Base-by-base conservation (phyloP, 2,888 invertebrate species). In the Euzetes globulus region DNA sequence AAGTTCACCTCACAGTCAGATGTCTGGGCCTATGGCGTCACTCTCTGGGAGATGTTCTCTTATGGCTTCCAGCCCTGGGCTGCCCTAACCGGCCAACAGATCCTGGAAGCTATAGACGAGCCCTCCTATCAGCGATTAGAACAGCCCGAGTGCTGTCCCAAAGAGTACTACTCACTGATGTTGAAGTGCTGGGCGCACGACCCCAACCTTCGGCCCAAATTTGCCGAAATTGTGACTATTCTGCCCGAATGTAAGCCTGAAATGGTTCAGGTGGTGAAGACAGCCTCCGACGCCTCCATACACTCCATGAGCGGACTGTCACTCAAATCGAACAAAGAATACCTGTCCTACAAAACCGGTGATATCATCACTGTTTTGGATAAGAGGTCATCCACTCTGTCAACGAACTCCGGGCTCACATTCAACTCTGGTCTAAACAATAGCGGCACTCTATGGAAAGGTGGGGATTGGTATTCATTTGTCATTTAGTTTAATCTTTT, bases 21-120 rank as follows among this genome's bases (percentile, higher is more conserved):
- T 82, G 94, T 97, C 0, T 99, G 98, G 98, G 94, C 98, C 0
- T 99, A 90, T 82, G 98, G 93, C 3, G 94, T 97, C 0, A 94
- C 96, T n/a, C 85, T 99, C 0, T 99, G 98, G 98, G 99, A 99
- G 84, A 94, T 98, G 93, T 99, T 98, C 83, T 94, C 94, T 0
- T 98, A 97, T 81, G 98, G 98, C 0, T 94, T 94, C 82, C 96
- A 97, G 83, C 99, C 99, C 0, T 99, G 98, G 98, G 92, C 92
- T 0, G 95, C 94, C 0, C 86, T 94, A 72, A 94, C 93, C 0
- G 94, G 94, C 0, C 90, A 93, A 78, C 94, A 96, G 83, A 98
- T 98, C 78, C 84, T 98, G 6, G 94, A 94, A 83, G 92, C 95
- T 6, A 95, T 98, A 75, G 97, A 98, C 83, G 89, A 91, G 76